phyloP scores from a whole-genome alignment of 2,888 invertebrate genomes.

The Heteromurus nitidus region DNA sequence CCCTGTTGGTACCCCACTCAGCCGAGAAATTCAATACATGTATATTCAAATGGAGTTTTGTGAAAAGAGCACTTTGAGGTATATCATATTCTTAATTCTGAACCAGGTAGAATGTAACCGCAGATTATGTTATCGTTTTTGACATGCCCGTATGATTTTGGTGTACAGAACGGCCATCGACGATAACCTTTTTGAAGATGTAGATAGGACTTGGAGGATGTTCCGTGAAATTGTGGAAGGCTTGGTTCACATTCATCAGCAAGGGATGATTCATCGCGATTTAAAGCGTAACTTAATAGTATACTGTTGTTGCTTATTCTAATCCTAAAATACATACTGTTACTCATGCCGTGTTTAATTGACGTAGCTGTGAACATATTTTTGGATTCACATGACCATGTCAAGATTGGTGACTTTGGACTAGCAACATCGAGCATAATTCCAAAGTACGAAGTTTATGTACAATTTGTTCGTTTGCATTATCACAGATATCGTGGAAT shows the following conservation, averaged over 20 bases:
- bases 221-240: slow-evolving; percentile 96
- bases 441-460: slow-evolving; percentile 73
- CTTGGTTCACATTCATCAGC: slow-evolving; percentile 92
- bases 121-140: too few species aligned
- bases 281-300: slow-evolving; percentile 56
- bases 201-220: slow-evolving; percentile 89
- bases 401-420: slow-evolving; percentile 99
- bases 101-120: too few species aligned
- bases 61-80: slow-evolving; percentile 92
- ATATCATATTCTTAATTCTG: neutral
- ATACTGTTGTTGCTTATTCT: slow-evolving; percentile 73
- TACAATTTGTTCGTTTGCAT: neutral
- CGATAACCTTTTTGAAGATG: slow-evolving; percentile 84
- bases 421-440: slow-evolving; percentile 89
- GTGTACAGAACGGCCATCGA: slow-evolving; percentile 87
- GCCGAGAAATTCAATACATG: slow-evolving; percentile 81
- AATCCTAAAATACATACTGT: too few species aligned
- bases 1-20: neutral
- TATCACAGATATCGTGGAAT: too few species aligned
- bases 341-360: too few species aligned
- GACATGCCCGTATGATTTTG: neutral
- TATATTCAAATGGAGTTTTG: slow-evolving; percentile 99
- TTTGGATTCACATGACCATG: slow-evolving; percentile 93
- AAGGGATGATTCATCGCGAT: slow-evolving; percentile 79
- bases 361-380: slow-evolving; percentile 87